phyloP scores from a whole-genome alignment of 2,888 invertebrate species.

The Eupithecia dodoneata region DNA sequence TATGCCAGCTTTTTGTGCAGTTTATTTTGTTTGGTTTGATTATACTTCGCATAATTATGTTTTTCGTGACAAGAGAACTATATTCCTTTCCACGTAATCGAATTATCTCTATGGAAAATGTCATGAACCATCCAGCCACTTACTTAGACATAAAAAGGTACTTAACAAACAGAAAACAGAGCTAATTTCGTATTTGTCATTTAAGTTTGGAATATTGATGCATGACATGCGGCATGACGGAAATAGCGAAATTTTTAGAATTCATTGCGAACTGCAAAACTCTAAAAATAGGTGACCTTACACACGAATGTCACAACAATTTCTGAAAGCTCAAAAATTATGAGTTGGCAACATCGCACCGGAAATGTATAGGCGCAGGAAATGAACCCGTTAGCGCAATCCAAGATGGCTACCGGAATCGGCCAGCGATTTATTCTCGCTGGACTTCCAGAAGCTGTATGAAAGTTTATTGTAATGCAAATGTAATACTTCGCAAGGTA shows the following conservation, averaged over 20 bases:
- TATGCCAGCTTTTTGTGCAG: not conserved
- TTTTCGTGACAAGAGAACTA: not conserved
- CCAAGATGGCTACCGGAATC: conserved; percentile 77
- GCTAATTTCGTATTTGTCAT: not conserved
- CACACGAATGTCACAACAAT: conserved; percentile 37
- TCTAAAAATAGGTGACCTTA: conserved; percentile 2
- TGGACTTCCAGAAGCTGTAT: conserved; percentile 61
- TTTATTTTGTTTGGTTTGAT: not conserved
- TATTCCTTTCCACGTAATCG: not conserved
- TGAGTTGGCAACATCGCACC: conserved; percentile 75
- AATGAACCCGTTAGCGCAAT: conserved; percentile 82
- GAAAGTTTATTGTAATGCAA: conserved; percentile 51
- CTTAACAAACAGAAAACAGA: not conserved
- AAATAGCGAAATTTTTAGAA: not conserved
- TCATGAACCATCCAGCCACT: not conserved
- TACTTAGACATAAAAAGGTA: not conserved
- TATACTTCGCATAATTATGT: not conserved
- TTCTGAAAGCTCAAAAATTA: conserved; percentile 63
- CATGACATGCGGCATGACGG: not conserved
- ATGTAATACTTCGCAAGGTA: conserved; percentile 25
- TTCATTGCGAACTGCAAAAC: not conserved
- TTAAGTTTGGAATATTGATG: not conserved
- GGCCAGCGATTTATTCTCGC: conserved; percentile 71
- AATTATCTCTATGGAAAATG: not conserved
- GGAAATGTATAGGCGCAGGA: conserved; percentile 83